These are phyloP conservation scores for Apotomis turbidana DNA, from an alignment of 2,888 invertebrate genomes.

Conservation along the genomic window DNA sequence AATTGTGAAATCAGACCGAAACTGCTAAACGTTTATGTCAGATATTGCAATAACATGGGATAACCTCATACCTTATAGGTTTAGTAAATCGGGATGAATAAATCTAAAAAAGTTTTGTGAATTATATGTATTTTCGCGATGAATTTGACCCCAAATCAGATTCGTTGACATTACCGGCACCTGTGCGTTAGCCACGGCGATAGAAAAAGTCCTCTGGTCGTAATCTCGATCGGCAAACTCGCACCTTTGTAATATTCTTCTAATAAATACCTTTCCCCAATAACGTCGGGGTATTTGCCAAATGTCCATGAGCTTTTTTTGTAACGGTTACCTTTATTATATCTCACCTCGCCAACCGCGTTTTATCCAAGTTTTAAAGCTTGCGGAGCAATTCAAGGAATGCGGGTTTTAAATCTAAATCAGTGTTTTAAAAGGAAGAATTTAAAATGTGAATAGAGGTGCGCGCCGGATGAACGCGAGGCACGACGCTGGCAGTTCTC, in stretches of 20 bases:
- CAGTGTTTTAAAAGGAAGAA: conserved; percentile 45
- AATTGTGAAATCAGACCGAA: conserved; percentile 24
- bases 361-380: conserved; percentile 10
- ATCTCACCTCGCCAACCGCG: conserved; percentile 55
- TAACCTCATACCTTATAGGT: not conserved
- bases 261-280: conserved; percentile 75
- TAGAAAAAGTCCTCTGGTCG: conserved; percentile 62
- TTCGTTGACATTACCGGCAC: conserved; percentile 75
- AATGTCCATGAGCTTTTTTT: conserved; percentile 71
- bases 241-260: conserved; percentile 72
- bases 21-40: conserved; percentile 17
- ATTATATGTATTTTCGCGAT: conserved; percentile 1
- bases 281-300: conserved; percentile 63
- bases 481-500: conserved; percentile 56
- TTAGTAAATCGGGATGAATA: not conserved
- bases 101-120: not conserved
- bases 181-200: conserved; percentile 70
- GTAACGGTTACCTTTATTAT: conserved; percentile 59
- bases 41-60: conserved; percentile 11
- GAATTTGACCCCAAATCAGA: conserved; percentile 61
- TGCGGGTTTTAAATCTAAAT: conserved; percentile 35
- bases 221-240: conserved; percentile 67
- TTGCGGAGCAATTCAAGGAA: conserved; percentile 12
- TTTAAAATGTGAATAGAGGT: conserved; percentile 45
- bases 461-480: conserved; percentile 46